These are phyloP conservation scores for Sesamia nonagrioides DNA, from an alignment of 1,140 invertebrate genomes.

Conservation along the genomic window DNA sequence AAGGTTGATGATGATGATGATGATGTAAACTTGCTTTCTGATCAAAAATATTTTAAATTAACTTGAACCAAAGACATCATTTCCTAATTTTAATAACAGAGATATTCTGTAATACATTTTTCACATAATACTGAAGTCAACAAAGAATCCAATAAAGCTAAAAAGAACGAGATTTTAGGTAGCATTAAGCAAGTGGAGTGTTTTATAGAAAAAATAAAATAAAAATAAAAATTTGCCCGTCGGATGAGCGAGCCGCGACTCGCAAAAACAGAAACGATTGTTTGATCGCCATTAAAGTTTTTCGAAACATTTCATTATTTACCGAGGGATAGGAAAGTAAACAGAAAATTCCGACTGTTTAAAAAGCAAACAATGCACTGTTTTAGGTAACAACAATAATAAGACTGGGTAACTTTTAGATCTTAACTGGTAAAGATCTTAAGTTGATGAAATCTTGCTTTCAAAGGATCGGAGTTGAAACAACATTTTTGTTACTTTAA, in stretches of 20 bases:
- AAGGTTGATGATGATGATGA: no score
- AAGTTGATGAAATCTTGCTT: slow-evolving; percentile 2
- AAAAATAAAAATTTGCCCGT: slow-evolving; percentile 52
- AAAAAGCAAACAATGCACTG: slow-evolving; percentile 54
- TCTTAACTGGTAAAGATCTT: slow-evolving; percentile 35
- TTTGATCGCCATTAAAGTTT: slow-evolving; percentile 82
- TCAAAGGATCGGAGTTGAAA: background rate
- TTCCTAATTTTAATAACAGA: background rate
- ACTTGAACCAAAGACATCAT: background rate
- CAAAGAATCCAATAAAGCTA: slow-evolving; percentile 44
- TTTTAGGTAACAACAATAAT: slow-evolving; percentile 44
- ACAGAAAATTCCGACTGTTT: slow-evolving; percentile 62
- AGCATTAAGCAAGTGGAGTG: slow-evolving; percentile 60
- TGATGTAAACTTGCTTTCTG: no score
- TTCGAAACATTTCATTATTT: slow-evolving; percentile 76
- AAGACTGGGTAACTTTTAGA: slow-evolving; percentile 21
- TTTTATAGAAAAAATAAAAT: slow-evolving; percentile 51
- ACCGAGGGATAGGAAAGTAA: slow-evolving; percentile 61
- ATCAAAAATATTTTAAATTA: background rate
- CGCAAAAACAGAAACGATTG: slow-evolving; percentile 66
- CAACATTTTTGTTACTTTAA: background rate
- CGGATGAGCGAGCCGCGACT: slow-evolving; percentile 8
- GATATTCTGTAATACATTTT: background rate
- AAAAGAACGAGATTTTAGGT: slow-evolving; percentile 52
- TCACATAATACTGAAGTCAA: background rate